Evolutionary conservation across 2,797 vertebrate genomes (phyloP).

Genomic region (Carcharodon carcharias): DNA sequence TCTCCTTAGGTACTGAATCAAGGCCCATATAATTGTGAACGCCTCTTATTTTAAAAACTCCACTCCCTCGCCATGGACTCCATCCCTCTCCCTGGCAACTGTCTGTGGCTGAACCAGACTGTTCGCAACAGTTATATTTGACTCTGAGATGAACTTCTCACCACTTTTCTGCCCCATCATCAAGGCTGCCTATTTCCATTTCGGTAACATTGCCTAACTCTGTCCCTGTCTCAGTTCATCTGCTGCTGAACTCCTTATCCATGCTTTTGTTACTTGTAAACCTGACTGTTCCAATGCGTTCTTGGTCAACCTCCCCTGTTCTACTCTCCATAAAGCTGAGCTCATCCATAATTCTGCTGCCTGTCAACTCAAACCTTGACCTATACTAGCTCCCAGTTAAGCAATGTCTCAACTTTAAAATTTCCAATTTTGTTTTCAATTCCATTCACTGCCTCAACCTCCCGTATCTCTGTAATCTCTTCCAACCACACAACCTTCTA

Average conservation of each 20-base stretch:
- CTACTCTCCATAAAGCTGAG: background rate
- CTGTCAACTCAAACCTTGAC: background rate
- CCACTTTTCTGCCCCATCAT: background rate
- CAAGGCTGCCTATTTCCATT: background rate
- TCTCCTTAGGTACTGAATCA: too few species aligned
- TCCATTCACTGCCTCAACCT: background rate
- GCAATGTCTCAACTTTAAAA: background rate
- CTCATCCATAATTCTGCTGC: background rate
- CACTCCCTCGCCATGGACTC: too few species aligned
- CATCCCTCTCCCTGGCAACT: too few species aligned
- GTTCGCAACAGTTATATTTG: too few species aligned
- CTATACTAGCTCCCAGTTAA: background rate
- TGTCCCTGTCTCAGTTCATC: background rate
- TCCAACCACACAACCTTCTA: background rate
- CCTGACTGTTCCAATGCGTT: background rate
- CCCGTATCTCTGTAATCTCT: background rate
- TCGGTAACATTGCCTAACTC: background rate
- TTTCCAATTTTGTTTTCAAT: background rate
- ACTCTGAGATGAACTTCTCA: too few species aligned
- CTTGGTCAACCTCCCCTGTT: background rate
- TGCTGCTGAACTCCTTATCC: background rate
- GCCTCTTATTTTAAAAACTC: background rate
- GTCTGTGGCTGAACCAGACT: too few species aligned
- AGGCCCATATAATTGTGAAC: background rate
- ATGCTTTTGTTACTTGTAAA: background rate